Percentiles rank a stretch among this genome's conserved stretches.
These are phyloP conservation scores for Ophioderma brevispina DNA, from an alignment of 35 echinoderm and acorn worm species.

Conservation along the genomic window DNA sequence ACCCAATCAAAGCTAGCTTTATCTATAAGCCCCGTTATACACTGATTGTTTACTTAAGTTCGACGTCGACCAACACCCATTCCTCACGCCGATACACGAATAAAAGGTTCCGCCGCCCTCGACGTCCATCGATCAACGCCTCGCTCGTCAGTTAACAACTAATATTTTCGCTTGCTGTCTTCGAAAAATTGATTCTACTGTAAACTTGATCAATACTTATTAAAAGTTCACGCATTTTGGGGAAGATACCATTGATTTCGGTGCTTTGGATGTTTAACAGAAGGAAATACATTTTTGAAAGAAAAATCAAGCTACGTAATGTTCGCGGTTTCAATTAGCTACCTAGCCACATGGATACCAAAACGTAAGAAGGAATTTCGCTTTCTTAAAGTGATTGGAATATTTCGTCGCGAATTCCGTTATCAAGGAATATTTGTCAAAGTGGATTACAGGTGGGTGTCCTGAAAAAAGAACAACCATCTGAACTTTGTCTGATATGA, in stretches of 20 bases:
- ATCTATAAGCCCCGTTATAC: background rate
- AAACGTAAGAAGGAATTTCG: background rate
- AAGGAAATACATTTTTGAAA: no score
- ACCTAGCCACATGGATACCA: background rate
- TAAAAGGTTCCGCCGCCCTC: background rate
- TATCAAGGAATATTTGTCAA: background rate
- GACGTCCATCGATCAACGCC: background rate
- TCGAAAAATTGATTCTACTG: background rate
- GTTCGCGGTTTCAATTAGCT: background rate
- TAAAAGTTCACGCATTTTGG: background rate
- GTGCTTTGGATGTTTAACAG: background rate
- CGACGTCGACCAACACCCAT: background rate
- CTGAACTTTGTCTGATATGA: background rate
- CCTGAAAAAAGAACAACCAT: background rate
- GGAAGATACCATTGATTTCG: background rate
- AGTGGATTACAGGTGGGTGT: background rate
- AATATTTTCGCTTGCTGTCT: background rate
- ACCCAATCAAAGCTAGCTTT: background rate
- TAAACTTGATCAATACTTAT: background rate
- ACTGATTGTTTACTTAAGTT: background rate
- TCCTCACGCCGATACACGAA: background rate
- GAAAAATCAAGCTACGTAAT: no score
- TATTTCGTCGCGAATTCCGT: background rate
- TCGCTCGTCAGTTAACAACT: background rate
- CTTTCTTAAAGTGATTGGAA: background rate